Evolutionary conservation across 2,888 invertebrate genomes (phyloP).

Genomic region (Drosophila eohydei): DNA sequence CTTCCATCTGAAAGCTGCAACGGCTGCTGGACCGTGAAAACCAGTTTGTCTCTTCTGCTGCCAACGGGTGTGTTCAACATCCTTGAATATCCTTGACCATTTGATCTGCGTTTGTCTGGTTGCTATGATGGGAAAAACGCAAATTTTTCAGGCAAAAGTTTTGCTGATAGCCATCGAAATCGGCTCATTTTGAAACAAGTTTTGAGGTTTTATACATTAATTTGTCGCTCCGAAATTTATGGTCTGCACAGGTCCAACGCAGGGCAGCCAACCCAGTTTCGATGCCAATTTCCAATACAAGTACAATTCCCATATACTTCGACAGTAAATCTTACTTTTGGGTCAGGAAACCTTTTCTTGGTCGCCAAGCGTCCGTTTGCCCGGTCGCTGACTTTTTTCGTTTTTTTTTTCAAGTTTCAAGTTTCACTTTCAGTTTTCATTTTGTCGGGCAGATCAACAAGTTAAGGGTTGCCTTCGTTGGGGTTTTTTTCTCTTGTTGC

Average conservation of each 20-base stretch:
- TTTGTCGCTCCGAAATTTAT: constrained; percentile 68
- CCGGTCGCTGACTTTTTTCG: constrained; percentile 33
- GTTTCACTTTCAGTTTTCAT: constrained; percentile 54
- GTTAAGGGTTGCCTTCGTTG: constrained; percentile 79
- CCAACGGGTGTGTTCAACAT: constrained; percentile 48
- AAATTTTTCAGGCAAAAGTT: constrained; percentile 42
- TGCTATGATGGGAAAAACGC: constrained; percentile 66
- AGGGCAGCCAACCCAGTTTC: constrained; percentile 30
- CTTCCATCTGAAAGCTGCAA: constrained; percentile 59
- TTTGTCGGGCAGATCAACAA: constrained; percentile 77
- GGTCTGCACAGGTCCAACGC: constrained; percentile 62
- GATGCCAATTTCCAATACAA: constrained; percentile 6
- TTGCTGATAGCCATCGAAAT: constrained; percentile 39
- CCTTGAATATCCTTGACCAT: constrained; percentile 82
- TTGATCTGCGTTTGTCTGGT: constrained; percentile 75
- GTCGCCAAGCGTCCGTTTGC: constrained; percentile 25
- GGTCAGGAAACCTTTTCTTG: constrained; percentile 32
- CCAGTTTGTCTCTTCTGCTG: constrained; percentile 33
- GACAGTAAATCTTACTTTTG: constrained; percentile 23
- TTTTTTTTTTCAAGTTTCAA: constrained; percentile 47
- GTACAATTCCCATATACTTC: constrained; percentile 21
- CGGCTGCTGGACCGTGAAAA: constrained; percentile 68
- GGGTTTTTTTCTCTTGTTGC: constrained; percentile 44
- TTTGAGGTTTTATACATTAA: constrained; percentile 41
- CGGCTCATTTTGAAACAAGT: constrained; percentile 53